These are phyloP conservation scores for Ricordea florida DNA, from an alignment of 92 coral and sea anemone species.

Conservation along the genomic window DNA sequence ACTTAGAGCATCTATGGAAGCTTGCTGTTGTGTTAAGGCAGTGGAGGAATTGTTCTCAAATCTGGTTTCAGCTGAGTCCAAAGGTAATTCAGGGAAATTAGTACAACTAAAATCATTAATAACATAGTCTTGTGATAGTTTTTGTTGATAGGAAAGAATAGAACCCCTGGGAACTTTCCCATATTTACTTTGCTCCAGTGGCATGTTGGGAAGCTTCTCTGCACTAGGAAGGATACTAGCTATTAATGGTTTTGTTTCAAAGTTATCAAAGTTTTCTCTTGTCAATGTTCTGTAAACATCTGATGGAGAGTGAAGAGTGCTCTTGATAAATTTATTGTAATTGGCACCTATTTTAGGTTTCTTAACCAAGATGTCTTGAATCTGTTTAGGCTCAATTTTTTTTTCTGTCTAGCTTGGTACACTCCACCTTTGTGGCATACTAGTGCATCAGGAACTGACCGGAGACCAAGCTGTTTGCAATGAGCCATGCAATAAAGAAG, in stretches of 20 bases:
- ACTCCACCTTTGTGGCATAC: slow-evolving; percentile 66
- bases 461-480: slow-evolving; percentile 50
- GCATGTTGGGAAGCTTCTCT: not conserved
- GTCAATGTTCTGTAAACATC: not conserved
- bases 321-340: slow-evolving; percentile 54
- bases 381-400: not conserved
- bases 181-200: slow-evolving; percentile 10
- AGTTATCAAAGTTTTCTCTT: not conserved
- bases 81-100: too few species aligned
- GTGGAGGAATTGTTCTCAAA: slow-evolving; percentile 28
- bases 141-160: slow-evolving; percentile 16
- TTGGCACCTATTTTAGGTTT: slow-evolving; percentile 55
- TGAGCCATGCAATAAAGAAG: slow-evolving; percentile 54
- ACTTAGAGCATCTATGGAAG: slow-evolving; percentile 2
- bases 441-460: slow-evolving; percentile 57
- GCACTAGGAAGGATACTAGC: slow-evolving; percentile 4
- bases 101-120: too few species aligned
- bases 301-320: slow-evolving; percentile 53
- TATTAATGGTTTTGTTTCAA: slow-evolving; percentile 22
- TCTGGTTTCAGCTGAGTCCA: too few species aligned
- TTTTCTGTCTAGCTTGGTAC: slow-evolving; percentile 49
- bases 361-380: slow-evolving; percentile 51
- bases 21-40: slow-evolving; percentile 1
- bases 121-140: not conserved
- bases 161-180: slow-evolving; percentile 37